Base-by-base conservation (phyloP, 2,888 invertebrate species). In the Arrhopalites spinosus region DNA sequence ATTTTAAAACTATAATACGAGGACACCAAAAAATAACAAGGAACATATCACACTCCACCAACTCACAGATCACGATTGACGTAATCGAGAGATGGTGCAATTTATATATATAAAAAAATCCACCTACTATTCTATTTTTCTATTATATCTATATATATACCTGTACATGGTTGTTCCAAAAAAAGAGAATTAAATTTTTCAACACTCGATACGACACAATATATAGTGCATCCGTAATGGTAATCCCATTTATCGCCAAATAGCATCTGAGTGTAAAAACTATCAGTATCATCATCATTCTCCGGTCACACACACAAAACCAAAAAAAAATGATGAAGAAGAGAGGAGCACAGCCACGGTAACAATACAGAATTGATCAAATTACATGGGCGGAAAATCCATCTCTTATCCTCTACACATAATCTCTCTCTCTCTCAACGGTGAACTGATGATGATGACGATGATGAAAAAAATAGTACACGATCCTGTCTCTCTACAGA, bases 361-460 rank as follows among this genome's bases (percentile, higher is more conserved):
- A 50, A 2, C 3, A 5, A n/a, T 27, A 25, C 27, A 36, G 23
- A 59, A 1, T 25, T 13, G 25, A 59, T 59, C 25, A 25, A 59
- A 59, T 59, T 59, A 59, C 59, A 59, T 59, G 59, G 59, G 59
- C 59, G 27, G 59, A 59, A 59, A 59, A 59, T 59, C 27, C 25
- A 59, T 59, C 36, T 56, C 53, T 59, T 59, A 2, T 53, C 23
- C 53, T 53, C 23, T 15, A 8, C 50, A 11, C 50, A 8, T 11
- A 7, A 36, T 36, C 36, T 36, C 36, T 36, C 36, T 53, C 23
- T n/a, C 5, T n/a, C n/a, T 3, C 20, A 20, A n/a, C 5, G n/a
- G 53, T 20, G n/a, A 23, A 53, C 23, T 50, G 50, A 20, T 50
- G 20, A 50, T 23, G 59, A 25, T 59, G 25, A 59, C 25, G 59